Evolutionary conservation across 2,888 invertebrate species (phyloP), one percentile per base, ranked within the genome.

Genomic region (Cacoxenus indagator): DNA sequence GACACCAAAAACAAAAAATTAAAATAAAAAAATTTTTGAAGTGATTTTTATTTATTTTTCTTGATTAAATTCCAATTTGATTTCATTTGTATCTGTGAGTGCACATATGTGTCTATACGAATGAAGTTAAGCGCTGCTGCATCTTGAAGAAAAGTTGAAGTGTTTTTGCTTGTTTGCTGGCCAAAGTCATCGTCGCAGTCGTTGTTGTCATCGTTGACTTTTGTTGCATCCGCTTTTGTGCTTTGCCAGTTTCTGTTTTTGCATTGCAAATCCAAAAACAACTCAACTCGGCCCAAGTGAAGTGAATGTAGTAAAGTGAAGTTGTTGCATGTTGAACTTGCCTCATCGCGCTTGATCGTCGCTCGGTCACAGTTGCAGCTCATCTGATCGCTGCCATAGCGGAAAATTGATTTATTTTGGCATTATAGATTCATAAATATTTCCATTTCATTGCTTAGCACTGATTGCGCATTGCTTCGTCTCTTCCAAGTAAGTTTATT

Each of bases 41-140:
- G 14, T 64, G 29, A 66, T 43, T 66, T 66, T 45, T 66, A 43
- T 55, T 66, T 43, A 27, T 67, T 59, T 67, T 67, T 46, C 57
- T 46, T 59, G 66, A 67, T 67, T 67, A 61, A 59, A 67, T 67
- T 67, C 67, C 67, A 67, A 67, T 67, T 67, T 67, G 67, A 67
- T 48, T 67, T 67, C 67, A 59, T 66, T 66, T 59, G 66, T 59
- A 48, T 48, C 29, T 29, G 17, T 27, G 46, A 11, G 29, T 61
- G 17, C 31, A 26, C 48, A 67, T 67, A 61, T 67, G 46, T 51
- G 51, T 19, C 9, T 11, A 22, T 51, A 6, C 9, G 19, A n/a
- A 17, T 59, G 19, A 6, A 26, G 26, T 59, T 59, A 31, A 59
- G 59, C 31, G 59, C 17, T 14, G 59, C 37, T 59, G 59, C 59